These are phyloP conservation scores for Eugnorisma glareosa DNA, from an alignment of 2,888 invertebrate species.

Conservation along the genomic window DNA sequence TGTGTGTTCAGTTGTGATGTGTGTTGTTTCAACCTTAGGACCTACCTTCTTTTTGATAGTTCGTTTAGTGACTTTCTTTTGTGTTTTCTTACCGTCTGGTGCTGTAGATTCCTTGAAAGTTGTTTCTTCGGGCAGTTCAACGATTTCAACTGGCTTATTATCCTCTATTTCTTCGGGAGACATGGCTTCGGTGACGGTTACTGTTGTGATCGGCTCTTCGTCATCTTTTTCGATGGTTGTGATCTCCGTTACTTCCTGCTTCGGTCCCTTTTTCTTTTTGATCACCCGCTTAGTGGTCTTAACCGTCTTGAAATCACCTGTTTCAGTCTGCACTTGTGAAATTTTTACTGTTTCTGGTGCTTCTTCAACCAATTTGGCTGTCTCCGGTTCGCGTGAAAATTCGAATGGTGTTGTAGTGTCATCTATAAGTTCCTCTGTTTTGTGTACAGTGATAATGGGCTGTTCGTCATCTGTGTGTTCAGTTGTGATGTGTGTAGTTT, in stretches of 20 bases:
- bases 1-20: slow-evolving; percentile 48
- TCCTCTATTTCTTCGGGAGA: background rate
- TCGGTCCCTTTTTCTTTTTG: background rate
- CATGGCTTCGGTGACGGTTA: slow-evolving; percentile 36
- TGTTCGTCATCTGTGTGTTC: slow-evolving; percentile 52
- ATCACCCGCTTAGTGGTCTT: background rate
- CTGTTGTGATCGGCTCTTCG: slow-evolving; percentile 13
- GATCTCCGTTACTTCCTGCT: background rate
- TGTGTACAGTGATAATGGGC: slow-evolving; percentile 61
- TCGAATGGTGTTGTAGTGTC: slow-evolving; percentile 31
- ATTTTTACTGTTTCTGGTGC: background rate
- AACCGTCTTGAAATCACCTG: accelerated
- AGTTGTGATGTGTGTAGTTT: slow-evolving; percentile 36
- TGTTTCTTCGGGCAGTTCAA: background rate
- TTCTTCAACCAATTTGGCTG: background rate
- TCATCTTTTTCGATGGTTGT: background rate
- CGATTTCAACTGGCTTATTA: background rate
- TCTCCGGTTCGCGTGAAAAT: background rate
- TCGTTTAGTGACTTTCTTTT: slow-evolving; percentile 19
- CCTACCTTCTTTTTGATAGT: background rate
- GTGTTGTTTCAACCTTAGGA: slow-evolving; percentile 42
- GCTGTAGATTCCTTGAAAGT: background rate
- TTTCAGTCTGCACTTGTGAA: background rate
- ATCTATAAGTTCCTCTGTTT: background rate
- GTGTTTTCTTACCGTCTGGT: slow-evolving; percentile 50